Base-by-base conservation (phyloP, 2,888 invertebrate species). In the Norana najaformis region DNA sequence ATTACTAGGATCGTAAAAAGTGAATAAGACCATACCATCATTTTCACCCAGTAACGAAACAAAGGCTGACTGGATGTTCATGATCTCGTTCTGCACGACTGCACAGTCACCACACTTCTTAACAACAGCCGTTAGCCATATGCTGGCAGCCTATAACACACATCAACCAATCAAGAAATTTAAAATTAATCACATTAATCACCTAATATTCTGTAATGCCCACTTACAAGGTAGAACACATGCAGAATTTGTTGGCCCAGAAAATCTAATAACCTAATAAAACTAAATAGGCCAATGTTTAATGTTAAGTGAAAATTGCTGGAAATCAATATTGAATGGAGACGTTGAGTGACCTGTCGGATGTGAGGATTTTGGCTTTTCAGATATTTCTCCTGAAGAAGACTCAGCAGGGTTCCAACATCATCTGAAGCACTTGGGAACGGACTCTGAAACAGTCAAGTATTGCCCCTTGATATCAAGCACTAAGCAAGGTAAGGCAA, bases 11-110 rank as follows among this genome's bases (percentile, higher is more conserved):
- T 89, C 36, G 30, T 34, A 36, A 16, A 88, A 16, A 37, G 18
- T 35, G n/a, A 89, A 20, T 23, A 36, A 85, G 39, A 38, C 37
- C 90, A 23, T 95, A 98, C 98, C 98, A 95, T 97, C 98, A 94
- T 97, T 97, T 94, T 98, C 98, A 0, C 97, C 97, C 8, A 98
- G 95, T 91, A 97, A 96, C 93, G 97, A 97, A 96, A 98, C 97
- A 93, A 98, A 98, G 11, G 97, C 97, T 92, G 96, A 96, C 95
- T 98, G 98, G 85, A 98, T 95, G 35, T 95, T 94, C 92, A 96
- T 96, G 91, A 98, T 95, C 91, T 96, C 96, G 89, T 95, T 95
- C 92, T 96, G 96, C 53, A 98, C 96, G 0, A 96, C 96, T 47
- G 96, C 95, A 13, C 97, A 96, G 16, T 96, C 96, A 0, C 97